Evolutionary conservation across 2,888 invertebrate genomes (phyloP).

Genomic region (Emesis furor): DNA sequence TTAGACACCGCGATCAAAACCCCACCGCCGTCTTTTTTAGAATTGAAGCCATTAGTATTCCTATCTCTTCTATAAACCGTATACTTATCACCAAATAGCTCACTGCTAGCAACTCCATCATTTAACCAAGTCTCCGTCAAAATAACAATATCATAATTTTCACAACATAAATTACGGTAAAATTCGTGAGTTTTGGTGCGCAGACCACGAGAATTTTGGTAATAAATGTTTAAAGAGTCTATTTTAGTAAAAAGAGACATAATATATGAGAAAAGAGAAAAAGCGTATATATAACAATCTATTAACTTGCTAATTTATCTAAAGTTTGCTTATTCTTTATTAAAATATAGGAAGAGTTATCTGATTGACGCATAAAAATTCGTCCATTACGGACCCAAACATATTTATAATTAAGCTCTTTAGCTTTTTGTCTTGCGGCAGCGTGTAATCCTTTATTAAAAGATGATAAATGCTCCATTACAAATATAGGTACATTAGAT

Average conservation of each 20-base stretch:
- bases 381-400: constrained; percentile 19
- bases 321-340: constrained; percentile 12
- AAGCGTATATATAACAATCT: not conserved
- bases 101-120: constrained; percentile 41
- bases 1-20: constrained; percentile 21
- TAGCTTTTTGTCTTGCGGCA: constrained; percentile 24
- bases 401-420: constrained; percentile 6
- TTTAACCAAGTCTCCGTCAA: constrained; percentile 33
- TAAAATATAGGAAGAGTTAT: constrained; percentile 8
- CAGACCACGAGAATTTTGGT: constrained; percentile 42
- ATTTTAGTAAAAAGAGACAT: too few relatives aligned
- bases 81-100: constrained; percentile 64
- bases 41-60: constrained; percentile 22
- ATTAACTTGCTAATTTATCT: constrained; percentile 4
- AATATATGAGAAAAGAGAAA: too few relatives aligned
- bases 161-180: constrained; percentile 48
- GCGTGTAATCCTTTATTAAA: constrained; percentile 25
- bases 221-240: too few relatives aligned
- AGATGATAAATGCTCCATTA: constrained; percentile 22
- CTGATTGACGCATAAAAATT: constrained; percentile 13
- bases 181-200: constrained; percentile 57
- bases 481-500: constrained; percentile 11
- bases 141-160: constrained; percentile 53
- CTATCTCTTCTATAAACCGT: constrained; percentile 66
- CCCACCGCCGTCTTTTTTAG: constrained; percentile 14